Conservation (phyloP, 2,113 vertebrate species). For the Miniopterus natalensis region DNA sequence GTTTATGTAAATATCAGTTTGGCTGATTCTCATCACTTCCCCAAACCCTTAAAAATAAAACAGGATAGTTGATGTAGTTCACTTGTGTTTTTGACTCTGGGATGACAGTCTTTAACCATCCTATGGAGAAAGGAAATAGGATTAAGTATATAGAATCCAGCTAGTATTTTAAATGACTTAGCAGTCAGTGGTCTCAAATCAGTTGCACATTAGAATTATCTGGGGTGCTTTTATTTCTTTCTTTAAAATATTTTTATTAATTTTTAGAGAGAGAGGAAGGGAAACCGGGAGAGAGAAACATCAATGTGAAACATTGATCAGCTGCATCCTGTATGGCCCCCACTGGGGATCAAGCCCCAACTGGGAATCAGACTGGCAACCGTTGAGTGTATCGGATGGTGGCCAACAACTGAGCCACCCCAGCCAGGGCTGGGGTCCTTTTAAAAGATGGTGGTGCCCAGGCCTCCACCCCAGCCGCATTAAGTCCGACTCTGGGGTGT, state of each 20-base stretch:
- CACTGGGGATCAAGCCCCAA: too few species aligned
- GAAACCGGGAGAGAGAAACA: too few species aligned
- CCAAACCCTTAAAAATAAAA: background rate
- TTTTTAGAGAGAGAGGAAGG: too few species aligned
- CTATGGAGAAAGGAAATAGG: background rate
- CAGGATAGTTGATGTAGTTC: background rate
- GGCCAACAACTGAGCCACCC: too few species aligned
- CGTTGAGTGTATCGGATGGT: too few species aligned
- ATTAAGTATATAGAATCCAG: background rate
- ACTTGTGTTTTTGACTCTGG: slow-evolving; percentile 25
- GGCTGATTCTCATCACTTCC: background rate
- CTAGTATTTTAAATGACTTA: background rate
- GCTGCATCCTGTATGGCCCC: too few species aligned
- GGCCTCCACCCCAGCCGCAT: too few species aligned
- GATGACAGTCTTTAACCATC: slow-evolving; percentile 8
- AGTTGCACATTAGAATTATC: background rate
- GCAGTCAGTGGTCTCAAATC: background rate
- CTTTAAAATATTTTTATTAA: too few species aligned
- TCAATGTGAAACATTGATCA: too few species aligned
- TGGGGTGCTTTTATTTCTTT: background rate
- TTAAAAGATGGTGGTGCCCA: background rate
- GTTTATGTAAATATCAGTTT: background rate
- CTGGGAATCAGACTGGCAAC: too few species aligned
- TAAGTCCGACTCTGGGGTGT: background rate
- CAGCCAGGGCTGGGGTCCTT: background rate